A percentile compares a stretch with the other conserved stretches of the same genome.
phyloP scores from a whole-genome alignment of 2,888 invertebrate species.

The Euclidia mi region DNA sequence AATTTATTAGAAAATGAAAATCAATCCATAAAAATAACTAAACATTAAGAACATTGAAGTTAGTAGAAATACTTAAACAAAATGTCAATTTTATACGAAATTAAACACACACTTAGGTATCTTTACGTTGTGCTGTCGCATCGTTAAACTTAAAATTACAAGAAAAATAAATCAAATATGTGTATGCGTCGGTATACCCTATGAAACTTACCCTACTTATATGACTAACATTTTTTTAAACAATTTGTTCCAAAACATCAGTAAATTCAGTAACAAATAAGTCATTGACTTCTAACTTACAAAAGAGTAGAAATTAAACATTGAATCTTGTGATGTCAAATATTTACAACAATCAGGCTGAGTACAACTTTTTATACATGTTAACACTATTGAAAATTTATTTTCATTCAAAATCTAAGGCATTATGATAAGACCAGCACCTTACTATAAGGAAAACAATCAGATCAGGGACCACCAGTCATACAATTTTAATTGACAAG shows the following conservation, averaged over 20 bases:
- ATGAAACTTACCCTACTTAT: constrained; percentile 68
- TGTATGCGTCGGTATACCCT: constrained; percentile 66
- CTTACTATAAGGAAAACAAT: constrained; percentile 56
- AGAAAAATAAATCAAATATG: constrained; percentile 60
- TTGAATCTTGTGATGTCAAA: constrained; percentile 78
- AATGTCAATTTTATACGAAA: constrained; percentile 80
- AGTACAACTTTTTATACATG: constrained; percentile 55
- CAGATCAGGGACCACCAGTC: constrained; percentile 62
- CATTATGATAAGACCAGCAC: constrained; percentile 61
- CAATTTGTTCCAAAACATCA: constrained; percentile 80
- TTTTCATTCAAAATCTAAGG: constrained; percentile 46
- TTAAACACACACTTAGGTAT: constrained; percentile 64
- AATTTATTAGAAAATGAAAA: constrained; percentile 86
- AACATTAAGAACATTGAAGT: constrained; percentile 74
- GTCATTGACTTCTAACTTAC: constrained; percentile 62
- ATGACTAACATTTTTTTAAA: constrained; percentile 67
- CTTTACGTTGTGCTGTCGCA: constrained; percentile 60
- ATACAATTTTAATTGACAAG: constrained; percentile 55
- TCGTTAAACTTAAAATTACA: constrained; percentile 51
- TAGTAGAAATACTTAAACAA: constrained; percentile 74
- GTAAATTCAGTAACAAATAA: constrained; percentile 77
- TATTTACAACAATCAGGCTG: constrained; percentile 77
- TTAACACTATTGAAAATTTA: constrained; percentile 38
- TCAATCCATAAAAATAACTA: constrained; percentile 86
- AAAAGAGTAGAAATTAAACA: constrained; percentile 54